Base-by-base conservation (phyloP, 2,888 invertebrate species). In the Masnerella sp. region DNA sequence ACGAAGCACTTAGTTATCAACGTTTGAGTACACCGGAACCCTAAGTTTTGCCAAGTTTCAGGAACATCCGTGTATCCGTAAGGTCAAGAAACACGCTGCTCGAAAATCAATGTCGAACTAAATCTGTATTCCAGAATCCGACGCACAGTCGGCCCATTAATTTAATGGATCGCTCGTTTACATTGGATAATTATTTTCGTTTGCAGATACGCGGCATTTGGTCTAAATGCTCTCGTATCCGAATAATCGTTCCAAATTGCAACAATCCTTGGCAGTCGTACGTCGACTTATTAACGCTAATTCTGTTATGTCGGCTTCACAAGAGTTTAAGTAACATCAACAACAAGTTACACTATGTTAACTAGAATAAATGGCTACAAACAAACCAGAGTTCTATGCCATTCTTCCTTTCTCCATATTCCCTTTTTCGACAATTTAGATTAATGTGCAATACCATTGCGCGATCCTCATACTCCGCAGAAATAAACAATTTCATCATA, bases 1-100 rank as follows among this genome's bases (percentile, higher is more conserved):
- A 71, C 52, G 56, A 52, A 71, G 14, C 45, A 64, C 64, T 64
- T 71, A 43, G 64, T 59, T 65, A 65, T 71, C 65, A 65, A 59
- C 40, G 71, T 65, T 52, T 30, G 40, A 58, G 64, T 58, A 52
- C 15, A 42, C 64, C 40, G 25, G n/a, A 59, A 45, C 17, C 34
- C 25, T 32, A 52, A 59, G 64, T 71, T 65, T 59, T 40, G 34
- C 38, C 25, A 49, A 71, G 65, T 71, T 65, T 70, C 18, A 25
- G 28, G 12, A 20, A 14, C n/a, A 7, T 9, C 11, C 18, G 0
- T 36, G 52, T 59, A 43, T 30, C 9, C 36, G 20, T 36, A 45
- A 71, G 71, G 65, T 58, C 54, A 54, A 47, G 59, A 54, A 59
- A 51, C 30, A 30, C 15, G 25, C 15, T 17, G n/a, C 18, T 34